phyloP scores from a whole-genome alignment of 1,140 invertebrate genomes.

The Procambarus clarkii region DNA sequence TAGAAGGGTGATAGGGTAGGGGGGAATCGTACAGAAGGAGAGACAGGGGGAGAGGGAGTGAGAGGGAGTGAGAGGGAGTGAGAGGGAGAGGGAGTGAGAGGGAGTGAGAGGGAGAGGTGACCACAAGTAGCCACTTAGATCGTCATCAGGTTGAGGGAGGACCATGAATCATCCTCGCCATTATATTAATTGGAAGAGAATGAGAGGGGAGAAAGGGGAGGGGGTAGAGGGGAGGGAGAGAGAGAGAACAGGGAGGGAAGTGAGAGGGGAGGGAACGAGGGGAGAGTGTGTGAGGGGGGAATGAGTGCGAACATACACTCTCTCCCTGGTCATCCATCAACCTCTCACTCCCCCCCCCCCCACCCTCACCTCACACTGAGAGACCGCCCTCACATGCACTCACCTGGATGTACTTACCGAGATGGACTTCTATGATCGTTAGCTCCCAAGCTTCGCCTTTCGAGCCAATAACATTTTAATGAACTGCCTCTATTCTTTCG shows the following conservation, averaged over 20 bases:
- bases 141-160: not conserved
- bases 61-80: not conserved
- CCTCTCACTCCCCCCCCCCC: not conserved
- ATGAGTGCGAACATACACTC: not conserved
- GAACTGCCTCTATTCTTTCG: not conserved
- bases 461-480: not conserved
- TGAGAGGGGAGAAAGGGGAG: not conserved
- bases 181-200: constrained; percentile 7
- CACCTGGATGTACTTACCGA: too few relatives aligned
- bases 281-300: too few relatives aligned
- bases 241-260: not conserved
- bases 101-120: not conserved
- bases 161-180: not conserved
- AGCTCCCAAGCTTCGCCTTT: not conserved
- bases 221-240: too few relatives aligned
- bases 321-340: not conserved
- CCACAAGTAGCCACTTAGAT: not conserved
- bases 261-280: too few relatives aligned
- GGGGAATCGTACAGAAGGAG: not conserved
- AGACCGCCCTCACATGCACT: too few relatives aligned
- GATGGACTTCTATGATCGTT: too few relatives aligned
- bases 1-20: not conserved
- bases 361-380: too few relatives aligned
- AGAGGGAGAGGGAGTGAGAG: not conserved
- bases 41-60: constrained; percentile 1